These are phyloP conservation scores for Torymus tubicola DNA, from an alignment of 2,888 invertebrate species.

Conservation along the genomic window DNA sequence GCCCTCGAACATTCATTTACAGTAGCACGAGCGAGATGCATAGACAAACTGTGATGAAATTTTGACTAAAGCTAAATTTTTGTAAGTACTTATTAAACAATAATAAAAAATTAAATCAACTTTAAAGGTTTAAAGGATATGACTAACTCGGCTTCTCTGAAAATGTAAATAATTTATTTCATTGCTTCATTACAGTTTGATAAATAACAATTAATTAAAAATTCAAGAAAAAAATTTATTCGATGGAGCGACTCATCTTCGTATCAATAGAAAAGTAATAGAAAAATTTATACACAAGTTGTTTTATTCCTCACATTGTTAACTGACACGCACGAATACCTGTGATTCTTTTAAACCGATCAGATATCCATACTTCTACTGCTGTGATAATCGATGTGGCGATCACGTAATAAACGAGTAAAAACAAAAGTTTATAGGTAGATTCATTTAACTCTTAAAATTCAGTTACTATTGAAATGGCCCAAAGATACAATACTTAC, in stretches of 20 bases:
- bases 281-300: slow-evolving; percentile 47
- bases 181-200: neutral
- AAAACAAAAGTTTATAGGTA: slow-evolving; percentile 71
- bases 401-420: slow-evolving; percentile 65
- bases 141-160: too few species aligned
- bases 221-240: slow-evolving; percentile 16
- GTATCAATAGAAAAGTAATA: slow-evolving; percentile 39
- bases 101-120: slow-evolving; percentile 17
- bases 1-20: slow-evolving; percentile 13
- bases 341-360: too few species aligned
- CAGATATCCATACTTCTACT: slow-evolving; percentile 38
- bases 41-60: neutral
- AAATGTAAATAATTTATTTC: too few species aligned
- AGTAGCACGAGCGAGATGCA: neutral
- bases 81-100: too few species aligned
- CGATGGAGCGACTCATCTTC: slow-evolving; percentile 20
- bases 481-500: too few species aligned
- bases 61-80: too few species aligned
- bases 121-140: neutral
- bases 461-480: slow-evolving; percentile 15
- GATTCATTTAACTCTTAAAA: slow-evolving; percentile 65
- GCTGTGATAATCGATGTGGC: slow-evolving; percentile 50
- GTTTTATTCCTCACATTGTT: slow-evolving; percentile 18
- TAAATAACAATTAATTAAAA: neutral
- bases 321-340: too few species aligned